Conservation (phyloP, 2,113 vertebrate genomes). For the Pogona vitticeps region DNA sequence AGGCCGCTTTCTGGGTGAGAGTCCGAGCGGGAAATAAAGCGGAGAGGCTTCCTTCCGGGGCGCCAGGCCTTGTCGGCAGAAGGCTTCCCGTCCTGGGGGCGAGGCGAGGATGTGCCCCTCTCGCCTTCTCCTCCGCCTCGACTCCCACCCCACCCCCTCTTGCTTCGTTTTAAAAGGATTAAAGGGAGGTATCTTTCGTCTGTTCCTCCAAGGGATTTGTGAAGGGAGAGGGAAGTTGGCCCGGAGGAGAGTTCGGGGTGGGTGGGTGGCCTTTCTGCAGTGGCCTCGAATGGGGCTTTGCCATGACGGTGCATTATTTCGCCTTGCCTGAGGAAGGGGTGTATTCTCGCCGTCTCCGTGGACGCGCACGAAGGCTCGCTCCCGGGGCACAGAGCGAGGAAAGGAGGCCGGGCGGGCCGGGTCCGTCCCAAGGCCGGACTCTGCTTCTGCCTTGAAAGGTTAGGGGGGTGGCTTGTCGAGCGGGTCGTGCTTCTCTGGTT, state of each 20-base stretch:
- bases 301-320: constrained; percentile 29
- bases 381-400: neutral
- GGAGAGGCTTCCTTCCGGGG: neutral
- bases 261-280: neutral
- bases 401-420: neutral
- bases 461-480: no score
- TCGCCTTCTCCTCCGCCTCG: no score
- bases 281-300: neutral
- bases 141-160: neutral
- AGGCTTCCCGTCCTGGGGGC: neutral
- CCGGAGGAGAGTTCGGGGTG: neutral
- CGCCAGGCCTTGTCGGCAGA: neutral
- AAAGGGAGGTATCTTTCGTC: no score
- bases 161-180: no score
- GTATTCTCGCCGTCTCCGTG: neutral
- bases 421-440: neutral
- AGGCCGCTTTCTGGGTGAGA: no score
- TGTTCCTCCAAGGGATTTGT: no score
- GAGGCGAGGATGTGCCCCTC: neutral
- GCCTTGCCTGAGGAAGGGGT: neutral
- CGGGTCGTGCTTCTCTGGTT: neutral
- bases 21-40: no score
- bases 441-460: neutral
- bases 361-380: neutral
- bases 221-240: no score